Evolutionary conservation across 2,888 invertebrate species (phyloP).

Genomic region (Liopterus haemorrhoidalis): DNA sequence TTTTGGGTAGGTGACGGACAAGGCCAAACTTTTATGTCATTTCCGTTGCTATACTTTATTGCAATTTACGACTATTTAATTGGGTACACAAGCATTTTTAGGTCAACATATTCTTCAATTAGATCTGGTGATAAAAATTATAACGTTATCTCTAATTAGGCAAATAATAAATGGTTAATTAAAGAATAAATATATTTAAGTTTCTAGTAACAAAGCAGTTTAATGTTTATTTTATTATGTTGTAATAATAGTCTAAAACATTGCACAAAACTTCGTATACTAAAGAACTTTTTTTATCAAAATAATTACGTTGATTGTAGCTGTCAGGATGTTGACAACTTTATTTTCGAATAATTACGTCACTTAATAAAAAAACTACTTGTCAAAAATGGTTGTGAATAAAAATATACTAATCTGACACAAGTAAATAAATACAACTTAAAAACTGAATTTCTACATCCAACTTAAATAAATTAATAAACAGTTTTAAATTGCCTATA

Average conservation of each 20-base stretch:
- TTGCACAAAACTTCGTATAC: not conserved
- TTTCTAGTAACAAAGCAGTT: not conserved
- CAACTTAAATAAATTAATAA: too few relatives aligned
- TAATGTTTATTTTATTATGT: not conserved
- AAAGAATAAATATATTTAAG: not conserved
- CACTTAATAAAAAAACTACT: too few relatives aligned
- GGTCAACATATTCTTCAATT: too few relatives aligned
- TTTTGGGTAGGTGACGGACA: conserved; percentile 2
- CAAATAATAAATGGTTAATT: not conserved
- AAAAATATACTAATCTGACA: too few relatives aligned
- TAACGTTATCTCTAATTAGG: conserved; percentile 9
- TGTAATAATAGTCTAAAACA: not conserved
- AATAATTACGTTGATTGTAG: too few relatives aligned
- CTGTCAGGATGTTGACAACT: too few relatives aligned
- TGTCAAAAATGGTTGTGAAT: too few relatives aligned
- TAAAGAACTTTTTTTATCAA: too few relatives aligned
- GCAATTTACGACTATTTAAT: not conserved
- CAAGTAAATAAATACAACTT: too few relatives aligned
- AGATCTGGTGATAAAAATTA: conserved; percentile 10
- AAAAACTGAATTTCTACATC: too few relatives aligned
- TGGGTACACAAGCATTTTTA: not conserved
- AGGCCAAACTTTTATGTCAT: conserved; percentile 7
- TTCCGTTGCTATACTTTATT: conserved; percentile 9
- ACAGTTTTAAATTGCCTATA: too few relatives aligned
- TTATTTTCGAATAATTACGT: too few relatives aligned